Base-by-base conservation (phyloP, 2,113 vertebrate genomes). In the Crypturellus undulatus region DNA sequence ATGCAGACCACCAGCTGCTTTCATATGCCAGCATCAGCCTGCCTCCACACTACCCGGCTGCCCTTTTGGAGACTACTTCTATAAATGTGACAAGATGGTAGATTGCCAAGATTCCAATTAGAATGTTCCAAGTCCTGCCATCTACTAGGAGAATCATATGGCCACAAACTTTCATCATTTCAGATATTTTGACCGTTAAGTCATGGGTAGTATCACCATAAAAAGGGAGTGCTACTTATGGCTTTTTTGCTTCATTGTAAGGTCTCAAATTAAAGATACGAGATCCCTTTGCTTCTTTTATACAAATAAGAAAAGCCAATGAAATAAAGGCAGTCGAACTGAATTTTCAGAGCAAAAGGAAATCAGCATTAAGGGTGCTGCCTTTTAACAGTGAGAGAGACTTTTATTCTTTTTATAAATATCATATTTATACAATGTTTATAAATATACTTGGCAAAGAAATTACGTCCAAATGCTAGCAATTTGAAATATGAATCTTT, bases 361-460 rank as follows among this genome's bases (percentile, higher is more conserved):
- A 91, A 93, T 49, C 80, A 78, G 42, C 79, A 75, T 70, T 80
- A 62, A 68, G 1, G 7, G 67, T 22, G 14, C 30, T 82, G 77
- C 43, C 43, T 89, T 91, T 93, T 79, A 96, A 94, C 56, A 84
- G 63, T 67, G 71, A 90, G 96, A 94, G 38, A 3, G 85, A 49
- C 58, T 91, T 91, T 95, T 78, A 92, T 91, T 90, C 76, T 88
- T 72, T 94, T 92, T 75, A 92, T 78, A 94, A 94, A 91, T 67
- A 79, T 40, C 12, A 24, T 90, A 54, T 64, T 86, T 95, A 47
- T 78, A 71, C 13, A 54, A 90, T 28, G 83, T 84, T 95, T 95
- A 96, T 93, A 96, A 96, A 96, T 95, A 95, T 0, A 88, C 62
- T 94, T 93, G 88, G 93, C 90, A 96, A 88, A 92, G 70, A 80